Base-by-base conservation (phyloP, 2,888 invertebrate species). In the Arrhopalites spinosus region DNA sequence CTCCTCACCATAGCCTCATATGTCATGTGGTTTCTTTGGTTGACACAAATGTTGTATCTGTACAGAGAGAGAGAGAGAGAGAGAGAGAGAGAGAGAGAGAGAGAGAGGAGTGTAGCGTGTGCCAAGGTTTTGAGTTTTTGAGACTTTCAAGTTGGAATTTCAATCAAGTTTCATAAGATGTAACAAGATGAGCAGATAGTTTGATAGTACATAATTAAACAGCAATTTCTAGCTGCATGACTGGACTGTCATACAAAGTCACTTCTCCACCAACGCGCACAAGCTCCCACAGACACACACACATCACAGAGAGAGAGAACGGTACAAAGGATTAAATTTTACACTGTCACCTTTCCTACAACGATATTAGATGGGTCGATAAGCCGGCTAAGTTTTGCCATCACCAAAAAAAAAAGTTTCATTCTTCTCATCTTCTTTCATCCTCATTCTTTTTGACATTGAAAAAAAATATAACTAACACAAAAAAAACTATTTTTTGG, bases 201-300 rank as follows among this genome's bases (percentile, higher is more conserved):
- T 2, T n/a, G 50, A 64, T 25, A 29, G 27, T 64, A 64, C 64
- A 64, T 64, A 64, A 64, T 64, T 64, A 64, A 64, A 64, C n/a
- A 30, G 17, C 64, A 27, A 64, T 64, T 61, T 27, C 29, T 13
- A 3, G 3, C 11, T 23, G 13, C n/a, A 30, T 15, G 29, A 13
- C 29, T 64, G 64, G 15, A 27, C 3, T 30, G 30, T 64, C 64
- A 30, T 13, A 64, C 30, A 30, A 17, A 36, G 2, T 67, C 25
- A 61, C 61, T 20, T 15, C 61, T 25, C 13, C 20, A 13, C 25
- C 20, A 13, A 13, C 20, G 25, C 29, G 25, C 61, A 11, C 25
- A 13, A 27, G 23, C 25, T 8, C 61, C 5, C 56, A 23, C 61
- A 15, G 2, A 50, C 50, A 50, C n/a, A n/a, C 50, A 50, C 50